A percentile compares a stretch with the other conserved stretches of the same genome.
These are phyloP conservation scores for Dipodomys merriami DNA, from an alignment of 2,113 vertebrate genomes.

Conservation along the genomic window DNA sequence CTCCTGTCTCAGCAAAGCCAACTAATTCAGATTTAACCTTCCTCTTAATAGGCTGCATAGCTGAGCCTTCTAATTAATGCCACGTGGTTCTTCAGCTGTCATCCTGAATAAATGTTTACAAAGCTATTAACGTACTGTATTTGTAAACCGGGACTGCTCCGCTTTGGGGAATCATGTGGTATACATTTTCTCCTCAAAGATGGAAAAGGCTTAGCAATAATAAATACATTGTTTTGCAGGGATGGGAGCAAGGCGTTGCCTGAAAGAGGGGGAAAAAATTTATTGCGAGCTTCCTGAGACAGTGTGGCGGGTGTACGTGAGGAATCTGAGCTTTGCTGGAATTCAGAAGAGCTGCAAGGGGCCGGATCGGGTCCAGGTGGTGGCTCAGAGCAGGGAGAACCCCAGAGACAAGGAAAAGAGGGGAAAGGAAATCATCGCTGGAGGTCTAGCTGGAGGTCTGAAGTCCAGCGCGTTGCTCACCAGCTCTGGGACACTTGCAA, in stretches of 20 bases:
- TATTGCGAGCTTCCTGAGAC: conserved; percentile 81
- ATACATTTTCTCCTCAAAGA: conserved; percentile 88
- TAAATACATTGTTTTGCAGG: conserved; percentile 85
- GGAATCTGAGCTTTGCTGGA: not conserved
- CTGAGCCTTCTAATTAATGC: conserved; percentile 90
- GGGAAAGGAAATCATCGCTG: not conserved
- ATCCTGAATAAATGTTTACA: conserved; percentile 92
- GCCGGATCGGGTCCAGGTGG: conserved; percentile 46
- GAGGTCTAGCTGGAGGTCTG: not conserved
- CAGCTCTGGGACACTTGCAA: not conserved
- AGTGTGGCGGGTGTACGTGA: conserved; percentile 55
- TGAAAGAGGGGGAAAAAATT: conserved; percentile 64
- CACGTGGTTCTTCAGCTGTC: conserved; percentile 90
- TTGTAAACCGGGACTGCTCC: conserved; percentile 87
- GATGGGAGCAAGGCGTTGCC: conserved; percentile 83
- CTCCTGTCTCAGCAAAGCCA: conserved; percentile 86
- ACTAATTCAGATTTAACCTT: conserved; percentile 88
- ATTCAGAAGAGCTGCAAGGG: conserved; percentile 1
- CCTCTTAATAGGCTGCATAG: conserved; percentile 87
- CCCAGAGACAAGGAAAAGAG: not conserved
- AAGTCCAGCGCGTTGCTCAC: not conserved
- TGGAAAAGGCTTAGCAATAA: conserved; percentile 86
- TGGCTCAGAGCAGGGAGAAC: not conserved
- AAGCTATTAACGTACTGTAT: conserved; percentile 91
- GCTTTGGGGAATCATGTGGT: conserved; percentile 88